Evolutionary conservation across 2,797 vertebrate genomes (phyloP), one percentile per base, ranked within the genome.

Genomic region (Danio aesculapii): DNA sequence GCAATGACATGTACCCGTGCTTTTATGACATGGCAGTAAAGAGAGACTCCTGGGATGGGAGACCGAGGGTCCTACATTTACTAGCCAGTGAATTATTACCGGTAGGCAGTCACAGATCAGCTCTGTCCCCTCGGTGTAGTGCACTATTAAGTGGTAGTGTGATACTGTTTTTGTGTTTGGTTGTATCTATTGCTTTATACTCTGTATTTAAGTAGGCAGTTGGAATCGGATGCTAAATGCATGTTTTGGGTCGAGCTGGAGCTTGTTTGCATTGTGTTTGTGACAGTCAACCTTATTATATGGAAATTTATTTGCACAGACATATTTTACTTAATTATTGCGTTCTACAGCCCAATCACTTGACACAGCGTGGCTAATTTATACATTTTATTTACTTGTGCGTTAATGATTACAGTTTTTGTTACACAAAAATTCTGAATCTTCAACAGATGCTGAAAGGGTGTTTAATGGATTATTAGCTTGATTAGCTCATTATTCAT

Each of bases 401-500:
- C 66, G 67, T 77, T 59, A 21, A 71, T 61, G 75, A 83, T 82
- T 84, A 74, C 77, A 47, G 16, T 68, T 79, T 77, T 81, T 66
- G 53, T 55, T 74, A 77, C 52, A 69, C 55, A 62, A 75, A 84
- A 83, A 30, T 84, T 79, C 47, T 3, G 79, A 86, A 62, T 77
- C 72, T 64, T 80, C 68, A 82, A 81, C 86, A 82, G 83, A 81
- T 86, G 81, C 84, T 84, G 19, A 84, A 77, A 44, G 61, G 67
- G 50, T 77, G 79, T 83, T 79, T 84, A 83, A 84, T 85, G 79
- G 69, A 77, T 83, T 77, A 86, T 86, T 82, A 86, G 73, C 50
- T 67, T 85, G 86, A 88, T 88, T 82, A 78, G 83, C 81, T 88
- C 66, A 88, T 86, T 85, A 86, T 78, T 88, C 79, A 88, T 82